phyloP scores from a whole-genome alignment of 2,113 vertebrate species.

The Arizona elegans region DNA sequence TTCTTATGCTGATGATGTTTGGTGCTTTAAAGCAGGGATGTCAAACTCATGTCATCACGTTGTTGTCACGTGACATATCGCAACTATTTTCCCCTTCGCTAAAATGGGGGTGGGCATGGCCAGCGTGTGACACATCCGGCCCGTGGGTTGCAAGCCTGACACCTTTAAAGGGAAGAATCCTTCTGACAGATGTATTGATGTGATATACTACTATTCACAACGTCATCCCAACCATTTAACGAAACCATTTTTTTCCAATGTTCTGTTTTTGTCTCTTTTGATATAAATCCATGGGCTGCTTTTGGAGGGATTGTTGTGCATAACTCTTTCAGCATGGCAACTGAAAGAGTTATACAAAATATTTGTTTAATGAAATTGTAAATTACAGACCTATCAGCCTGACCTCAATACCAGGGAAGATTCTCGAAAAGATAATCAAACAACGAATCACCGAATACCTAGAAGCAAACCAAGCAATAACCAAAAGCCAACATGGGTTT shows the following conservation, averaged over 20 bases:
- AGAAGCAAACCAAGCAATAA: no score
- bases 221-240: background rate
- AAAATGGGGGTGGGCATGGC: no score
- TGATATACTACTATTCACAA: background rate
- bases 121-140: accelerated
- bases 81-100: background rate
- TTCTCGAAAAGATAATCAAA: no score
- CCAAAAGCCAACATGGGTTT: no score
- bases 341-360: background rate
- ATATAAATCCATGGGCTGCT: background rate
- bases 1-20: background rate
- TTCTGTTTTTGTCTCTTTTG: background rate
- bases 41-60: background rate
- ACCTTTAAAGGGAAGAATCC: background rate
- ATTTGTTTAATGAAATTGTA: background rate
- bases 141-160: background rate
- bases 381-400: no score
- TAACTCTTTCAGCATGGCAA: background rate
- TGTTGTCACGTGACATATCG: background rate
- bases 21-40: background rate
- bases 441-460: no score
- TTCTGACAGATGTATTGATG: background rate
- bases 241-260: background rate
- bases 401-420: no score
- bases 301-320: background rate